Base-by-base conservation (phyloP, 2,888 invertebrate species). In the Sphaerophoria rueppellii region DNA sequence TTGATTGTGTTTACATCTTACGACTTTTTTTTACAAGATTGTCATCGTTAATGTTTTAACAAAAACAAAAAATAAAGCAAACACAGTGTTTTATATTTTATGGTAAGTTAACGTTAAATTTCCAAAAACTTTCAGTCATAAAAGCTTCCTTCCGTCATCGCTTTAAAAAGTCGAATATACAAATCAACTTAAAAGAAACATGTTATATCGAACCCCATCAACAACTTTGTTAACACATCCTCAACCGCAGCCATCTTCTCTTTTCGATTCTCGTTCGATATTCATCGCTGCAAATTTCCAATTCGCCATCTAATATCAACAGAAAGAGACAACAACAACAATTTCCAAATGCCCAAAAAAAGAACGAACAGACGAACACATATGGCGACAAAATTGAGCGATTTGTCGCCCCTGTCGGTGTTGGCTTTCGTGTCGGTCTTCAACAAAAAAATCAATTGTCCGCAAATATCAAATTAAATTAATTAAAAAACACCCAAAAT, bases 341-440 rank as follows among this genome's bases (percentile, higher is more conserved):
- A 24, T n/a, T 40, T 6, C 43, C 43, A 11, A 9, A 9, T 85
- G 76, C 73, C 63, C 69, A 58, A 73, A 43, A 71, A 70, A 67
- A 77, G 77, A 50, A 71, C 24, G 24, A 24, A 24, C 24, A 24
- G 24, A 24, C 24, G 43, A 69, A 58, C 14, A 7, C 37, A n/a
- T n/a, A n/a, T n/a, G n/a, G n/a, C n/a, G n/a, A n/a, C n/a, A 78
- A 81, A 86, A n/a, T 74, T 70, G 77, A 78, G 74, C 71, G 71
- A 86, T 82, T 48, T 85, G 75, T 58, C 57, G 57, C 48, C 60
- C 34, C 24, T 72, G 72, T 86, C 86, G 82, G 82, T 86, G 82
- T 78, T 78, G 82, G 86, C 73, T 81, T 86, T 77, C 86, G 82
- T 86, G 86, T 86, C 82, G 86, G 82, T 67, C 76, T 82, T 52